Evolutionary conservation across 2,888 invertebrate genomes (phyloP), one percentile per base, ranked within the genome.

Genomic region (Lycaena phlaeas): DNA sequence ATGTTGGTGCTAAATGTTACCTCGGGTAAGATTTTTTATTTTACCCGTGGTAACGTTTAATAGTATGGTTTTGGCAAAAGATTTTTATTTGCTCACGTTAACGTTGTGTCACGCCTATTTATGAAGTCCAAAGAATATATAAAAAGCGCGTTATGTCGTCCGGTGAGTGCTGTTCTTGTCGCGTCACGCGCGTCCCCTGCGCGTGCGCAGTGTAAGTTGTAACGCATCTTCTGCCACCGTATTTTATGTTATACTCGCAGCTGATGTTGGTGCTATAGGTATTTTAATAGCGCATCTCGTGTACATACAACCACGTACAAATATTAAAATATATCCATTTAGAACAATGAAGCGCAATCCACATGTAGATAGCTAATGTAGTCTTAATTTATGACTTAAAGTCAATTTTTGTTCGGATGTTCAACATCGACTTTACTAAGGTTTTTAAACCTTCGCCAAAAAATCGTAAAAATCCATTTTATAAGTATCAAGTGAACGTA

Each of bases 221-320:
- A n/a, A n/a, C 43, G 42, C 45, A 48, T 49, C 50, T 51, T 46
- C 39, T 48, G 46, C 40, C 45, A 52, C 59, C 53, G 59, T 64
- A 68, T 69, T 65, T 68, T 63, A 26, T 44, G 38, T 56, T 52
- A 64, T 71, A 70, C 63, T 61, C 62, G 68, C 74, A 76, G 82
- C 81, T 82, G 79, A 81, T 56, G 63, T 69, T 82, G 82, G 82
- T 84, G 82, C 82, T 84, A 82, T 67, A 73, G 59, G 56, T 59
- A 59, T 59, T 60, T 61, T 58, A 49, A 59, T 58, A 60, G 56
- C 54, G 54, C 61, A 56, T 57, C 52, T 53, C 48, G 11, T 17
- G 31, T 14, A 12, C 40, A 46, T 22, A 22, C 22, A 22, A 5
- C 22, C 54, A 41, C 26, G 25, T 25, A 25, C 25, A 2, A 6